These are phyloP conservation scores for Saccopteryx bilineata DNA, from an alignment of 2,113 vertebrate genomes.

Conservation along the genomic window DNA sequence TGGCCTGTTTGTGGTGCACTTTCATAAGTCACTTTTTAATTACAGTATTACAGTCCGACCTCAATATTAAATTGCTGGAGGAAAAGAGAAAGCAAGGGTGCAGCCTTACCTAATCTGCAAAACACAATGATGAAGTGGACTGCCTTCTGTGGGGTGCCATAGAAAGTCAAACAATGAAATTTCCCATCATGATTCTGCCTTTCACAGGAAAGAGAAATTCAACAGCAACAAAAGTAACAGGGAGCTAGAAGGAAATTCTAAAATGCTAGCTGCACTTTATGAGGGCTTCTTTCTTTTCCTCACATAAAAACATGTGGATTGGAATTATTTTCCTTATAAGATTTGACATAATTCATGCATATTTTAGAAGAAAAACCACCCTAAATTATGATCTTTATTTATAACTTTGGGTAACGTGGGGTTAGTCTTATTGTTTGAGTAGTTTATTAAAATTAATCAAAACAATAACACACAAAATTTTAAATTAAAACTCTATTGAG, in stretches of 20 bases:
- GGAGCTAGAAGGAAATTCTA: conserved; percentile 31
- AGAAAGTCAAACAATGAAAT: conserved; percentile 62
- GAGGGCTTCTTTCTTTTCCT: conserved; percentile 9
- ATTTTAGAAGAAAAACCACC: conserved; percentile 53
- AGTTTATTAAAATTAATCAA: conserved; percentile 59
- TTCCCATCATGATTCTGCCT: background rate
- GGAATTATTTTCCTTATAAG: background rate
- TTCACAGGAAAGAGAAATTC: conserved; percentile 46
- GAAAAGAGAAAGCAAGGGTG: conserved; percentile 66
- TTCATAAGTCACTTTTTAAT: conserved; percentile 83
- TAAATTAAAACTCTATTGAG: conserved; percentile 65
- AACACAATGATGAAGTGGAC: conserved; percentile 75
- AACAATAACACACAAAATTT: conserved; percentile 26
- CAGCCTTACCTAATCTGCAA: conserved; percentile 78
- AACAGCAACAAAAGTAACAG: conserved; percentile 2
- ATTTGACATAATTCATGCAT: conserved; percentile 63
- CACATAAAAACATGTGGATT: conserved; percentile 47
- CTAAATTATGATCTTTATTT: conserved; percentile 68
- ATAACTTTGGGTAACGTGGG: conserved; percentile 68
- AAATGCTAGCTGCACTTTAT: background rate
- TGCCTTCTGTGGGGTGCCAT: conserved; percentile 24
- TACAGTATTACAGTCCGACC: conserved; percentile 67
- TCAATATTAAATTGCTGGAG: conserved; percentile 78
- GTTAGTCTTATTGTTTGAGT: conserved; percentile 74
- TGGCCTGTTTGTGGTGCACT: conserved; percentile 59